phyloP scores from a whole-genome alignment of 2,113 vertebrate species.

The Notothenia coriiceps region DNA sequence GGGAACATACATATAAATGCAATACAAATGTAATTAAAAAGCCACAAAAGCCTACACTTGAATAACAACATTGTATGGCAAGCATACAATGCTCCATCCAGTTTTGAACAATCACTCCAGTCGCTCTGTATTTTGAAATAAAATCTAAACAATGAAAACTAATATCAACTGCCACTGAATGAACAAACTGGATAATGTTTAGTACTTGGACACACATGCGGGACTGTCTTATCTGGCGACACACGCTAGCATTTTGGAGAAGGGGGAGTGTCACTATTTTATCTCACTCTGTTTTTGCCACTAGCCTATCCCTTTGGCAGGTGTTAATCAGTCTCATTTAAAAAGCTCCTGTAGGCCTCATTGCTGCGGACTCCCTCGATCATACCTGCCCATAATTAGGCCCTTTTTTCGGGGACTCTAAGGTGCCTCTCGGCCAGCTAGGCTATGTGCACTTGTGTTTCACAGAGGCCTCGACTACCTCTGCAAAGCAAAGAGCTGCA shows the following conservation, averaged over 20 bases:
- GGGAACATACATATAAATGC: not conserved
- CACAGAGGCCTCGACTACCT: conserved; percentile 45
- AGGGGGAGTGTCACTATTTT: not conserved
- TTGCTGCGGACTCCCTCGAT: conserved; percentile 31
- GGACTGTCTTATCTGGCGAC: not conserved
- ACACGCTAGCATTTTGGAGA: not conserved
- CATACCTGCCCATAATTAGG: conserved; percentile 62
- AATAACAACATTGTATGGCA: not conserved
- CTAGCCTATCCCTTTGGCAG: not conserved
- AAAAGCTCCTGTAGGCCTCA: conserved; percentile 15
- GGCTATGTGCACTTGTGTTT: conserved; percentile 16
- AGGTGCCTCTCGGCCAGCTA: conserved; percentile 19
- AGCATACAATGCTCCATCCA: not conserved
- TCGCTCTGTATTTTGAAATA: not conserved
- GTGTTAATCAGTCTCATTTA: conserved; percentile 16
- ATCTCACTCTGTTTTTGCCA: not conserved
- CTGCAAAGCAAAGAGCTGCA: conserved; percentile 20
- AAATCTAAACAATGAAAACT: not conserved
- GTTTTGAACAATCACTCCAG: not conserved
- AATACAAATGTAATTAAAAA: not conserved
- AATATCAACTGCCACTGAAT: not conserved
- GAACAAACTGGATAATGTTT: not conserved
- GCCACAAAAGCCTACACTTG: not conserved
- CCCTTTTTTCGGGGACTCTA: conserved; percentile 12
- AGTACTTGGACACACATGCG: no score